These are phyloP conservation scores for Carapus acus DNA, from an alignment of 2,797 vertebrate species.

Conservation along the genomic window DNA sequence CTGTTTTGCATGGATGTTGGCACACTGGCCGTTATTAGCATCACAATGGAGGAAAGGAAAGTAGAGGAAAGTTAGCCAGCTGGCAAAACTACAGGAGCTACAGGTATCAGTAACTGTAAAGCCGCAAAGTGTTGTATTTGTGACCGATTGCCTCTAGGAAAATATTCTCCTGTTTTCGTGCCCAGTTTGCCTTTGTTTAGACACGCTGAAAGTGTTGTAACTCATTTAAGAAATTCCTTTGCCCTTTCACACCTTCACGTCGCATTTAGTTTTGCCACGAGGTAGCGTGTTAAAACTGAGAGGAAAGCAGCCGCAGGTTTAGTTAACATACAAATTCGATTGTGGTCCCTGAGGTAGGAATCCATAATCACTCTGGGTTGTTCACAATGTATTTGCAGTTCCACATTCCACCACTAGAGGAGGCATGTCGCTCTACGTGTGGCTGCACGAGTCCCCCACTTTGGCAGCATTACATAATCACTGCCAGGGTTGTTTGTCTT, in stretches of 20 bases:
- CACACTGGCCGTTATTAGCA: background rate
- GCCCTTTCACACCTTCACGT: no score
- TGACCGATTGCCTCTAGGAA: no score
- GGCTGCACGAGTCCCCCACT: conserved; percentile 27
- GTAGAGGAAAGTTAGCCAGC: background rate
- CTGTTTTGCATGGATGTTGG: conserved; percentile 3
- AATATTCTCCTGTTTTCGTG: background rate
- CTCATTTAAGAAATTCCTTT: no score
- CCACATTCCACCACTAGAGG: conserved; percentile 51
- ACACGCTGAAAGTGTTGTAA: no score
- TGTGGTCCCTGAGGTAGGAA: background rate
- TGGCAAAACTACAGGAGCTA: no score
- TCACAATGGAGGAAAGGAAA: conserved; percentile 3
- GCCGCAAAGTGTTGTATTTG: no score
- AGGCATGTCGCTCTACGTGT: conserved; percentile 24
- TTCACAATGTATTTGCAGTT: conserved; percentile 10
- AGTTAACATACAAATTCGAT: conserved; percentile 4
- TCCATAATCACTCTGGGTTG: conserved; percentile 4
- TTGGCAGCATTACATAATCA: conserved; percentile 59
- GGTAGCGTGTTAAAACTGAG: no score
- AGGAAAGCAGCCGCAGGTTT: background rate
- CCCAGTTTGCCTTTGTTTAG: no score
- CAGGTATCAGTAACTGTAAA: no score
- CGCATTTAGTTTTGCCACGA: no score
- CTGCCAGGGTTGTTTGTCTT: conserved; percentile 37